Evolutionary conservation across 2,797 vertebrate species (phyloP).

Genomic region (Centroberyx gerrardi): DNA sequence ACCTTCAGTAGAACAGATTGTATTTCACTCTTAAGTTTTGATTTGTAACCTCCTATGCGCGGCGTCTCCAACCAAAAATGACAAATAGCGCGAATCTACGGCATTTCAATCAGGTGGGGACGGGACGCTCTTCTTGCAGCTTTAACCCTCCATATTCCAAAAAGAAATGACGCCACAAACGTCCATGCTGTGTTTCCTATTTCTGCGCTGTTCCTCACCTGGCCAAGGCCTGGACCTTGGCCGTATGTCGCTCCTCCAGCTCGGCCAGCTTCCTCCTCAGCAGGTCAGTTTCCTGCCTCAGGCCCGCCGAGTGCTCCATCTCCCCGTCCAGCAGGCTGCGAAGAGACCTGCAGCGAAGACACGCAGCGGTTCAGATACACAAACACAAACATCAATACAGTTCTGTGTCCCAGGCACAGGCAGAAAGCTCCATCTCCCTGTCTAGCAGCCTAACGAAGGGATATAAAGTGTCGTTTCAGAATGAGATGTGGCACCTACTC

Average conservation of each 20-base stretch:
- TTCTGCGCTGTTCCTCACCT: conserved; percentile 82
- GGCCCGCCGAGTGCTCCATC: conserved; percentile 96
- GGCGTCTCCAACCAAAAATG: too few relatives aligned
- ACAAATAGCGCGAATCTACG: too few relatives aligned
- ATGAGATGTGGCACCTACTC: too few relatives aligned
- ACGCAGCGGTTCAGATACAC: not conserved
- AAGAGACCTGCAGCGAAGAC: conserved; percentile 88
- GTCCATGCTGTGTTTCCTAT: too few relatives aligned
- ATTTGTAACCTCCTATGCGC: too few relatives aligned
- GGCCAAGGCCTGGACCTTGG: conserved; percentile 93
- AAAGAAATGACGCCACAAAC: not conserved
- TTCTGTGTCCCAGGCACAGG: not conserved
- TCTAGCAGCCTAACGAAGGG: too few relatives aligned
- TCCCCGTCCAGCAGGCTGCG: conserved; percentile 94
- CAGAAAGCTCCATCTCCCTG: too few relatives aligned
- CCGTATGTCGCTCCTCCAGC: conserved; percentile 92
- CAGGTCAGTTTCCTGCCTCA: conserved; percentile 92
- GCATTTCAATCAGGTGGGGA: too few relatives aligned
- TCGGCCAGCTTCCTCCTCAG: conserved; percentile 91
- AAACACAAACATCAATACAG: not conserved
- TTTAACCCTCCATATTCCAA: not conserved
- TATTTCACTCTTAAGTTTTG: too few relatives aligned
- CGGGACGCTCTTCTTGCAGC: not conserved
- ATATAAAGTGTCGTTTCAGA: too few relatives aligned
- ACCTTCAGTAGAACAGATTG: too few relatives aligned